Base-by-base conservation (phyloP, 2,888 invertebrate species). In the Mongoloraphidia duomilia region DNA sequence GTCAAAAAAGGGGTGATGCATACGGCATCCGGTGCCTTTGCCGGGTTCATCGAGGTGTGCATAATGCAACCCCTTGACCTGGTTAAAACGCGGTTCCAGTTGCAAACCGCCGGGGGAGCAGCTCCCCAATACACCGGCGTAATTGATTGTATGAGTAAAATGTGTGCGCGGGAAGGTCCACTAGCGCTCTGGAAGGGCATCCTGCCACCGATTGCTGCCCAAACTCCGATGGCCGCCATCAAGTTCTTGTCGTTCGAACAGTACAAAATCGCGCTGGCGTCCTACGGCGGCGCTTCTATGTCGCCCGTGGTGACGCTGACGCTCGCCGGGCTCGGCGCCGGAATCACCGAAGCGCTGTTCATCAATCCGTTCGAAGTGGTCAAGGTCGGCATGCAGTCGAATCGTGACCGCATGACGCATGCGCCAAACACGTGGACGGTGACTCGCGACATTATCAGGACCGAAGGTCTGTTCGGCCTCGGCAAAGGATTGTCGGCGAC, bases 281-380 rank as follows among this genome's bases (percentile, higher is more conserved):
- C 26, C 1, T 26, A 26, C 26, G 26, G 26, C 6, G 26, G 6
- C 6, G 26, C 26, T 26, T 6, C 26, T 6, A 26, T 26, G 26
- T 26, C 26, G 26, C 26, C 26, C 5, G 26, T 6, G 26, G 6
- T 26, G 89, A 88, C 90, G 13, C 90, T 87, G 66, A 81, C 91
- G 3, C 65, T 91, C 59, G 90, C 95, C 52, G 95, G 95, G 40
- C 71, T 93, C 10, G 82, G 83, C 50, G 88, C 93, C 42, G 95
- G 95, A 44, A 68, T 90, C 2, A 87, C 94, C n/a, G 94, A 95
- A 70, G 92, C 85, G 8, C 75, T 94, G 53, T 73, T 93, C 48
- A 87, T 93, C 0, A 94, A 94, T 70, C 94, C 94, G 0, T 94
- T 94, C 65, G 94, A 95, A 75, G 91, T 93, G 35, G 89, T 96